Base-by-base conservation (phyloP, 2,113 vertebrate genomes). In the Carlito syrichta region DNA sequence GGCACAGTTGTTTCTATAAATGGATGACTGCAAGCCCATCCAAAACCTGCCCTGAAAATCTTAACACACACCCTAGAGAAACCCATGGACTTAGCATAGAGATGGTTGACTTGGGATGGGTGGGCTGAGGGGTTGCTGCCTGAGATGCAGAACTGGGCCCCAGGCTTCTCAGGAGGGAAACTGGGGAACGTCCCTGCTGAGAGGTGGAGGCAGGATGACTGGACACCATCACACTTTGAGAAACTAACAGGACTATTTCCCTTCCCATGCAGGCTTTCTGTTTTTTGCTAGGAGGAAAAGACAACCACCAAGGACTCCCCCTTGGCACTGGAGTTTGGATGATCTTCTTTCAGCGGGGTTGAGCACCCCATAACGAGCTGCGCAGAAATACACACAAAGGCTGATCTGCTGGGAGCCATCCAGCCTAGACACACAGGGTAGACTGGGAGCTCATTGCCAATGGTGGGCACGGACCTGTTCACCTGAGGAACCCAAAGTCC, bases 91-190 rank as follows among this genome's bases (percentile, higher is more conserved):
- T 23, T 10, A 38, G 3, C 3, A 4, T 1, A 10, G 16, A 58
- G 27, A 48, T 5, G 13, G 8, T 10, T 3, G 4, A 38, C n/a
- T 4, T 0, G 22, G 20, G 38, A 30, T 32, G 16, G n/a, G 22
- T 8, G 2, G 11, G 12, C 6, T 13, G 0, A n/a, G 25, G 2
- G 1, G 3, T 12, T 25, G 19, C 23, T 7, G 19, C 20, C 27
- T 45, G 13, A 32, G 52, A 2, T 12, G 6, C 1, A 4, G n/a
- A 12, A 8, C 13, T 2, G 8, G 48, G 19, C 19, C 19, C 50
- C 3, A 0, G 14, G 8, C 40, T 17, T 62, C 48, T 48, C 54
- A 23, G 8, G 45, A 35, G 60, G 54, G 32, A 4, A 0, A 4
- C 78, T 2, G 2, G 35, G 5, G n/a, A n/a, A n/a, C n/a, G n/a